Percentiles rank a stretch among this genome's conserved stretches.
Evolutionary conservation across 2,797 vertebrate genomes (phyloP).

Genomic region (Epinephelus coioides): DNA sequence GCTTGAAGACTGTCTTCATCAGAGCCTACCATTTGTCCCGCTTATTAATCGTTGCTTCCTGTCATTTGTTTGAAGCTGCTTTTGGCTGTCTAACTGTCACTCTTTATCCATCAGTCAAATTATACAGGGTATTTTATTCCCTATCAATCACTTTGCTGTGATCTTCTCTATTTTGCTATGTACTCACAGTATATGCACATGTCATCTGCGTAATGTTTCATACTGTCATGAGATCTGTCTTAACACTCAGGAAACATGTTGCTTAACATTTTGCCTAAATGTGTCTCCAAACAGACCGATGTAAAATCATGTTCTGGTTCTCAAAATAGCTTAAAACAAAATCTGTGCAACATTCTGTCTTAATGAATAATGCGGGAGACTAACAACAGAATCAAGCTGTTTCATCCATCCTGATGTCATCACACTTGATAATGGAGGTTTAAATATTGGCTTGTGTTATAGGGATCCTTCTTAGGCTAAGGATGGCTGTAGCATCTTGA

Average conservation of each 20-base stretch:
- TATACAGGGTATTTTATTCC: background rate
- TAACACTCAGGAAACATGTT: background rate
- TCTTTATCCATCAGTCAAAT: constrained; percentile 18
- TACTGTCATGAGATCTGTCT: background rate
- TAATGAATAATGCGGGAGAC: too few species aligned
- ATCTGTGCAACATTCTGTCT: too few species aligned
- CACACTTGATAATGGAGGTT: too few species aligned
- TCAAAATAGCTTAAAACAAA: too few species aligned
- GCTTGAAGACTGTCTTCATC: constrained; percentile 48
- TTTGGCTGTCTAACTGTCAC: constrained; percentile 20
- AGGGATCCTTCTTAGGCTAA: too few species aligned
- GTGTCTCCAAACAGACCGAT: background rate
- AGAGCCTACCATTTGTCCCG: constrained; percentile 47
- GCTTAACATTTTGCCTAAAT: background rate
- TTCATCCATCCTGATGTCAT: too few species aligned
- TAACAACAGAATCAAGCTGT: too few species aligned
- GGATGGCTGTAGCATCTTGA: too few species aligned
- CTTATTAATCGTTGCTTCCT: constrained; percentile 53
- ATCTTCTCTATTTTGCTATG: background rate
- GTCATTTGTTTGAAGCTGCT: constrained; percentile 27
- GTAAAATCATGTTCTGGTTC: too few species aligned
- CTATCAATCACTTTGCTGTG: background rate
- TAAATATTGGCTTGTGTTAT: too few species aligned
- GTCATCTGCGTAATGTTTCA: background rate
- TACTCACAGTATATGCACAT: background rate